Conservation (phyloP, 2,797 vertebrate species). For the Danio jaintianensis region DNA sequence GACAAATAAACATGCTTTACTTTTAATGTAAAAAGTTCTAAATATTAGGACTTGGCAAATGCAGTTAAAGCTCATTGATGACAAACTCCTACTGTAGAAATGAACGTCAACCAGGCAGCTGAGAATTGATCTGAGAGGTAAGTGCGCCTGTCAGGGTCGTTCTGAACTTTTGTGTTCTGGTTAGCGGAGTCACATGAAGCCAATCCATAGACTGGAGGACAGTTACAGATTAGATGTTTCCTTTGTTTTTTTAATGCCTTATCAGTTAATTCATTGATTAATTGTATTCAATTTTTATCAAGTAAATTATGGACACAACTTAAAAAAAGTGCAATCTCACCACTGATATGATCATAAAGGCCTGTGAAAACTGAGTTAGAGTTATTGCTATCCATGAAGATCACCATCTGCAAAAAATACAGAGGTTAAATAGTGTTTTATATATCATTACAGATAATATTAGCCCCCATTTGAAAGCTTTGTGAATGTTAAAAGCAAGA, state of each 20-base stretch:
- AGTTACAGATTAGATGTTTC: neutral
- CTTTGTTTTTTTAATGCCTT: neutral
- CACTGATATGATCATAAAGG: fast-evolving
- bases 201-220: neutral
- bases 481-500: neutral
- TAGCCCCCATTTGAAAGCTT: neutral
- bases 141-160: fast-evolving
- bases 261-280: too few relatives aligned
- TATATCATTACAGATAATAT: neutral
- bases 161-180: neutral
- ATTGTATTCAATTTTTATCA: neutral
- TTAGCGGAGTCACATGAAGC: neutral
- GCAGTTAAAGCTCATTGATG: neutral
- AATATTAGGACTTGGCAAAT: neutral
- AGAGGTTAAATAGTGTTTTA: neutral
- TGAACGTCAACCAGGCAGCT: neutral
- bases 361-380: neutral
- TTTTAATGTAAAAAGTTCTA: neutral
- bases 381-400: slow-evolving; percentile 2
- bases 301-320: neutral
- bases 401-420: slow-evolving; percentile 1
- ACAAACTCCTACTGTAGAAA: neutral
- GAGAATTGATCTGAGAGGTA: neutral
- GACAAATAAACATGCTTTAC: neutral
- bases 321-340: neutral